phyloP scores from a whole-genome alignment of 2,888 invertebrate genomes.

The Drosophila maculinotata region DNA sequence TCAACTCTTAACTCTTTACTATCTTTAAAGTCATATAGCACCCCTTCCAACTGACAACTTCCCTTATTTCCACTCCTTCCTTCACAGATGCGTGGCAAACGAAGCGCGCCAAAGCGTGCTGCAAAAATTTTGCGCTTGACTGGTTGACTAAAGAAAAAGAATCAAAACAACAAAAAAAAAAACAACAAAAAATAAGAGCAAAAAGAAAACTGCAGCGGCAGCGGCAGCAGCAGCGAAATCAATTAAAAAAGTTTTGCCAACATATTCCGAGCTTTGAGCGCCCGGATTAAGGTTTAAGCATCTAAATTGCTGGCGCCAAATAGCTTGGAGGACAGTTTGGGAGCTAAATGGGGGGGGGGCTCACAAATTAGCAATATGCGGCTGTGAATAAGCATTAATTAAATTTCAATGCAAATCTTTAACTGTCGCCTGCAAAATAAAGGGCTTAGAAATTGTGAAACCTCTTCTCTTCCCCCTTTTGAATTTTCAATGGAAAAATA shows the following conservation, averaged over 20 bases:
- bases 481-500: constrained; percentile 25
- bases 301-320: constrained; percentile 59
- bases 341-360: not conserved
- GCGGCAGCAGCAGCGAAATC: too few relatives aligned
- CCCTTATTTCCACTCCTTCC: not conserved
- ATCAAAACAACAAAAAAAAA: constrained; percentile 20
- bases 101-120: constrained; percentile 54
- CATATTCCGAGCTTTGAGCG: constrained; percentile 31
- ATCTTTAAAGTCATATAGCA: constrained; percentile 8
- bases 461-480: too few relatives aligned
- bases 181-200: constrained; percentile 18
- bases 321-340: not conserved
- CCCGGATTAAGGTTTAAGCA: constrained; percentile 65
- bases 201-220: constrained; percentile 30
- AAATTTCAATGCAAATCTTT: constrained; percentile 53
- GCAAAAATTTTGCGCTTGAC: constrained; percentile 44
- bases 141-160: constrained; percentile 33
- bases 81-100: not conserved
- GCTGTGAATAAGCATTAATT: constrained; percentile 57
- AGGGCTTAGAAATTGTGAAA: not conserved
- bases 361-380: constrained; percentile 48
- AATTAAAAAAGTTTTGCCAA: constrained; percentile 72
- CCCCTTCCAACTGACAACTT: too few relatives aligned
- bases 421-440: constrained; percentile 8
- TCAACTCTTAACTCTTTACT: constrained; percentile 2